Evolutionary conservation across 2,113 vertebrate species (phyloP).

Genomic region (Oceanites oceanicus): DNA sequence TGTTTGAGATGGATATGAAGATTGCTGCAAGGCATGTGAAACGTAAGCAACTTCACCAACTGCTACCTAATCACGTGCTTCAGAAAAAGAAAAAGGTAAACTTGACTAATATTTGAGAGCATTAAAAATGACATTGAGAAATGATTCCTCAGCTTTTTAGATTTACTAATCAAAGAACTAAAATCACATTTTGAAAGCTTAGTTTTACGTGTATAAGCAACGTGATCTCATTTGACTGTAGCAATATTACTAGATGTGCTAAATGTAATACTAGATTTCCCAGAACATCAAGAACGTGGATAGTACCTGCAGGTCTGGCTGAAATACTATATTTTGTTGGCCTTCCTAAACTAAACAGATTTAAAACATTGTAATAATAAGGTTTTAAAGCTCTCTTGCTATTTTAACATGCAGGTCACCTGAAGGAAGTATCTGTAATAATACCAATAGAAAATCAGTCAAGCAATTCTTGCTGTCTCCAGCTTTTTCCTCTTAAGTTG

Average conservation of each 20-base stretch:
- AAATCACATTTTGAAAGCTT: background rate
- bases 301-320: background rate
- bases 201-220: background rate
- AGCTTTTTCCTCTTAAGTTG: background rate
- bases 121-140: background rate
- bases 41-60: constrained; percentile 84
- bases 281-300: background rate
- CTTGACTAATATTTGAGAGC: background rate
- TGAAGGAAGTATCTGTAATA: background rate
- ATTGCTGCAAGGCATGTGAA: constrained; percentile 88
- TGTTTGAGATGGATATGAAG: constrained; percentile 90
- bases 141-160: background rate
- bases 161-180: background rate
- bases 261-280: background rate
- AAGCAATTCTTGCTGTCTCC: background rate
- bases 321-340: background rate
- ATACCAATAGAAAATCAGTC: background rate
- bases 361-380: background rate
- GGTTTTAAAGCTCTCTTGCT: background rate
- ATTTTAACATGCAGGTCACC: background rate
- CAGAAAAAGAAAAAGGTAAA: constrained; percentile 86
- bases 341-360: background rate
- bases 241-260: background rate
- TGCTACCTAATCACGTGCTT: constrained; percentile 83
- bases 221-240: background rate